phyloP scores from a whole-genome alignment of 1,140 invertebrate species.

The Gryon sp. region DNA sequence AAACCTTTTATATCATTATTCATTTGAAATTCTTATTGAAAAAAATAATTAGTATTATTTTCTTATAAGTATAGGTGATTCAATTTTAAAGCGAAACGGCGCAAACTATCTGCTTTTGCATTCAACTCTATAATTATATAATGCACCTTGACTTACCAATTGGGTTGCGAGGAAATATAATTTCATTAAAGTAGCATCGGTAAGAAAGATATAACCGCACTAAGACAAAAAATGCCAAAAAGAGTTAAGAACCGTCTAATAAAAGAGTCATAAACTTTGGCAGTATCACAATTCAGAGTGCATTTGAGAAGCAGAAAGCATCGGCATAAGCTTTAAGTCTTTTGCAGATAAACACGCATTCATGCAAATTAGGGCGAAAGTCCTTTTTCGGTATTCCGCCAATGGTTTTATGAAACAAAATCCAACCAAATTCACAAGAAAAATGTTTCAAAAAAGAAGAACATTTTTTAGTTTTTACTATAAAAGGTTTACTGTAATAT shows the following conservation, averaged over 20 bases:
- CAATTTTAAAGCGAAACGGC: constrained; percentile 34
- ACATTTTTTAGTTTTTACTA: no score
- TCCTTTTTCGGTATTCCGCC: constrained; percentile 28
- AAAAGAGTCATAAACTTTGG: constrained; percentile 38
- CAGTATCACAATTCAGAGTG: constrained; percentile 14
- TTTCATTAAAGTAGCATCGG: constrained; percentile 27
- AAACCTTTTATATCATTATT: no score
- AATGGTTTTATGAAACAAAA: constrained; percentile 42
- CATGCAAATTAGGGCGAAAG: constrained; percentile 50
- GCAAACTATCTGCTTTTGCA: constrained; percentile 7
- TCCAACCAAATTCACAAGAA: no score
- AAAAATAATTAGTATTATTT: no score
- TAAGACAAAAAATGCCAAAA: constrained; percentile 7
- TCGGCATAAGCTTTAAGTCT: constrained; percentile 20
- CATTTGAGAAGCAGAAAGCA: constrained; percentile 22
- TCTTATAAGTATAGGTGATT: no score
- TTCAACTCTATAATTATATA: constrained; percentile 30
- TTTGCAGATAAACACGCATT: constrained; percentile 37
- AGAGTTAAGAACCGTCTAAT: constrained; percentile 16
- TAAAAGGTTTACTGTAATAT: no score
- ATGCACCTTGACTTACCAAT: constrained; percentile 17
- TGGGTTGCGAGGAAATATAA: constrained; percentile 28
- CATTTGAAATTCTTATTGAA: no score
- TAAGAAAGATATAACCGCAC: constrained; percentile 16
- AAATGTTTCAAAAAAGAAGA: no score